Percentiles rank a stretch among this genome's conserved stretches.
Conservation (phyloP, 2,888 invertebrate species). For the Drosophila kambysellisi region DNA sequence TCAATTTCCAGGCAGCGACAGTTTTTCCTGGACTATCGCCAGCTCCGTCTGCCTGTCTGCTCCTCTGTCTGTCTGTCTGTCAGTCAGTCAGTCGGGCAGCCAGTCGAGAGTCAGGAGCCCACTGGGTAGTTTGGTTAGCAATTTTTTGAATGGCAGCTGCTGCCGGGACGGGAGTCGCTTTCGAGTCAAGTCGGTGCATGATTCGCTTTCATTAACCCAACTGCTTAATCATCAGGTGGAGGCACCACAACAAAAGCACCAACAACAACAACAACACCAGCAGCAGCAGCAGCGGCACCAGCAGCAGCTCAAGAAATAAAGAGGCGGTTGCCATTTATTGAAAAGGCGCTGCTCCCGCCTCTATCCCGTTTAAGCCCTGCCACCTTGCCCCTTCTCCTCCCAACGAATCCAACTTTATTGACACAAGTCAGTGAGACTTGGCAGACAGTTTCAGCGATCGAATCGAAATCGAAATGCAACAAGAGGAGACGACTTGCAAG, state of each 20-base stretch:
- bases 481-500: conserved; percentile 15
- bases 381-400: not conserved
- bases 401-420: conserved; percentile 64
- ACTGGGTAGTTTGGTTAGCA: conserved; percentile 42
- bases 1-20: conserved; percentile 51
- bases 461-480: conserved; percentile 46
- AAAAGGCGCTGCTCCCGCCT: conserved; percentile 42
- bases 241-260: conserved; percentile 6
- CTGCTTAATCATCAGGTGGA: conserved; percentile 75
- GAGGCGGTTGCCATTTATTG: conserved; percentile 75
- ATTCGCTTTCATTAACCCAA: conserved; percentile 78
- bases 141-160: conserved; percentile 58
- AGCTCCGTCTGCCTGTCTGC: conserved; percentile 19
- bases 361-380: conserved; percentile 3
- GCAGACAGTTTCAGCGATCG: conserved; percentile 48
- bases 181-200: conserved; percentile 61
- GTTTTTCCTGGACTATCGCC: conserved; percentile 68
- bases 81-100: conserved; percentile 17
- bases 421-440: conserved; percentile 59
- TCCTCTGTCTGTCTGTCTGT: conserved; percentile 11
- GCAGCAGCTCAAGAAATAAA: conserved; percentile 23
- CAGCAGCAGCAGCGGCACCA: not conserved
- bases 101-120: conserved; percentile 21
- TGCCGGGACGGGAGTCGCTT: conserved; percentile 36
- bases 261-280: not conserved